Evolutionary conservation across 92 coral and sea anemone genomes (phyloP), one percentile per base, ranked within the genome.

Genomic region (Porites lobata): DNA sequence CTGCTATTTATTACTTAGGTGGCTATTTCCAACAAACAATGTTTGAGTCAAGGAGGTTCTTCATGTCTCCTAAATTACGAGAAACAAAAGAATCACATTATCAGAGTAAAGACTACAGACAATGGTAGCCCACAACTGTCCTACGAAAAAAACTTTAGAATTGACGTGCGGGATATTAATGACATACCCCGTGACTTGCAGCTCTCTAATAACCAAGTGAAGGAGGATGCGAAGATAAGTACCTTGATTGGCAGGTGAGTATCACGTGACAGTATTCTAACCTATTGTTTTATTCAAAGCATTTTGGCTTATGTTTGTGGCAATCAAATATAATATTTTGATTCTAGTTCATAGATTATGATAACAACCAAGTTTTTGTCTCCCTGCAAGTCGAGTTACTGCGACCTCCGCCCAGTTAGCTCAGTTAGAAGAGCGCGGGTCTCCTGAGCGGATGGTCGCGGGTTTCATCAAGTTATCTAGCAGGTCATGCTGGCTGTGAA

Each of bases 131-230:
- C 97, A 4, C 90, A 94, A 29, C 69, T 90, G 77, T 76, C 86
- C 18, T 81, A 89, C 62, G 87, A 88, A 66, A 84, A 75, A n/a
- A 79, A 93, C 78, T 64, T 97, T 64, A 84, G 69, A 20, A 91
- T 97, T 81, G 54, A 53, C 77, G 81, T 97, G 20, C 89, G 95
- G 54, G 95, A 97, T 85, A 83, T 92, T 43, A 97, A 97, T 65
- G 99, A 97, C 85, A 86, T 87, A 69, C 99, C 99, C 53, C 98
- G 99, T 74, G 91, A 88, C 50, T 90, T 97, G 32, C 86, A 86
- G 78, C 74, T 97, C 24, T 86, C 96, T 80, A 92, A 78, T 84
- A 95, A 92, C 78, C 90, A 65, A 59, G 96, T 97, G 50, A 79
- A 67, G 73, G 99, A 97, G 71, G 89, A 95, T 75, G 98, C 99